Base-by-base conservation (phyloP, 2,797 vertebrate genomes). In the Gallinago nigripennis region DNA sequence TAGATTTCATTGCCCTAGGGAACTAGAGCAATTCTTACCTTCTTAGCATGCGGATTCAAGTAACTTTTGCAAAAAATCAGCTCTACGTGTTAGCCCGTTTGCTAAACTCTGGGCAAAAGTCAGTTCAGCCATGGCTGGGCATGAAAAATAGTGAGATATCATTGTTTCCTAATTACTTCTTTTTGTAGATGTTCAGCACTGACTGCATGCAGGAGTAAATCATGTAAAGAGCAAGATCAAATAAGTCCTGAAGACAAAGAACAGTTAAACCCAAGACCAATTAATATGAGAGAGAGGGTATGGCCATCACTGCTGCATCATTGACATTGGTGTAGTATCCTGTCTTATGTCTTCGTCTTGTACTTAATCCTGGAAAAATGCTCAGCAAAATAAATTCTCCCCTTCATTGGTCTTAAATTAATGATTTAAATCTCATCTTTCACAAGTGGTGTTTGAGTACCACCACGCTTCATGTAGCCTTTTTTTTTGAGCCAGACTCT, bases 1-100 rank as follows among this genome's bases (percentile, higher is more conserved):
- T 41, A 64, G 37, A 57, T 69, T 86, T 78, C 15, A 5, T 33
- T 64, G 33, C 33, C 45, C 3, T 77, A 25, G 80, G 63, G 19
- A 80, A 31, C 27, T 35, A 46, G 25, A 80, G 16, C 19, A 58
- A 33, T 45, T 33, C 51, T 37, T 41, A 18, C 23, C 15, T 80
- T 85, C 9, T 4, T 73, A 39, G 15, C 1, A 12, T 8, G 37
- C 61, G 27, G 18, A 1, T 5, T 50, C 0, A 1, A 37, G 28
- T 45, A 87, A 31, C 2, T 48, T 87, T 54, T 17, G 35, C 45
- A 37, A 75, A 73, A 82, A 64, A 70, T 60, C 51, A 75, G 12
- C 31, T 64, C 23, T 60, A 20, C 2, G 1, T 73, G 60, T 86
- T 48, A 86, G 3, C 6, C 4, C 8, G 15, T 27, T 8, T 3